Evolutionary conservation across 2,113 vertebrate genomes (phyloP), one percentile per base, ranked within the genome.

Genomic region (Proterorhinus semilunaris): DNA sequence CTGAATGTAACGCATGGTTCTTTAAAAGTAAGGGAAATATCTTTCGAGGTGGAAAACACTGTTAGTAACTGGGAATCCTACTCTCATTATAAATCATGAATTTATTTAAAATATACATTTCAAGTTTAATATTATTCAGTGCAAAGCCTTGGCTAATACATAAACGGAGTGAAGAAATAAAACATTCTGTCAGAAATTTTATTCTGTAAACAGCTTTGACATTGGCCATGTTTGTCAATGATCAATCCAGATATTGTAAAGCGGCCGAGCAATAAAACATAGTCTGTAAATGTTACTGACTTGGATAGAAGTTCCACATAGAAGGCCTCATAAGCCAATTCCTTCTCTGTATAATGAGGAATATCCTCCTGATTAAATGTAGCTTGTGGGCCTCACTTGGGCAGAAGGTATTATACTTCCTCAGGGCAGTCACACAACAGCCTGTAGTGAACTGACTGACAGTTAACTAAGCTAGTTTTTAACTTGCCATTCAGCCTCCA

Each of bases 401-500:
- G 16, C 51, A 36, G 68, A 65, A 81, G 68, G 58, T 73, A 53
- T 72, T 69, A 57, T 69, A 68, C 72, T 68, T 73, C 68, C 70
- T 74, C 64, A 63, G 65, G 51, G 72, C 47, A 62, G 27, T 42
- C 48, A 76, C 76, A 74, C 48, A 66, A 62, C 62, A 54, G 62
- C 66, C 68, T 13, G 55, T 11, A 58, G 65, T 10, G 3, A 75
- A 65, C 54, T 75, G 61, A 82, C 78, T 80, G 69, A 73, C 52
- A 84, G 69, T 74, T 66, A 79, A 79, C 66, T 64, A 53, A 80
- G 69, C 68, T 71, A 54, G 42, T 79, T 78, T 68, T 73, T 51
- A 78, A 84, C 62, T 63, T 72, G 73, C 68, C 69, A 68, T 75
- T 89, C 64, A 78, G 48, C 66, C 17, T 79, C 76, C 71, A 81